Percentiles rank a stretch among this genome's conserved stretches.
Evolutionary conservation across 2,797 vertebrate genomes (phyloP).

Genomic region (Siniperca scherzeri): DNA sequence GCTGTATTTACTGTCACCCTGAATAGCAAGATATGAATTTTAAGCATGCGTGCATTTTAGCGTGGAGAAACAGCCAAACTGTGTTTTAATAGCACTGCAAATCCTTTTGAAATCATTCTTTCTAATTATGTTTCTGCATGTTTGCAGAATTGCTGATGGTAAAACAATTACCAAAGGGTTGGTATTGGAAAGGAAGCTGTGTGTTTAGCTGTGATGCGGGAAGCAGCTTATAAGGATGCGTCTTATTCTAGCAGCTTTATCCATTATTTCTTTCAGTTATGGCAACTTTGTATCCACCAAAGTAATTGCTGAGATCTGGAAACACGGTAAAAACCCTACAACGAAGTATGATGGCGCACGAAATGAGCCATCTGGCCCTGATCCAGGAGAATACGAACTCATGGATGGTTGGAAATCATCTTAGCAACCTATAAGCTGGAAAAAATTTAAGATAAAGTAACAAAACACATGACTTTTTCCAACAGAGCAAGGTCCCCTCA

Average conservation of each 20-base stretch:
- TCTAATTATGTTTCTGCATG: slow-evolving; percentile 42
- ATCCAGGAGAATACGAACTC: background rate
- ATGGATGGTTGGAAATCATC: background rate
- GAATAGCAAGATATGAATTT: slow-evolving; percentile 35
- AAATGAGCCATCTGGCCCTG: background rate
- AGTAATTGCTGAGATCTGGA: background rate
- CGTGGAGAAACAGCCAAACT: background rate
- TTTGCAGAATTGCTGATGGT: slow-evolving; percentile 38
- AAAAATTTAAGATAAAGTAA: background rate
- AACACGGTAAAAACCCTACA: background rate
- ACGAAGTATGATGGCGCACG: background rate
- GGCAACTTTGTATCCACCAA: background rate
- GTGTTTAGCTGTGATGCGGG: background rate
- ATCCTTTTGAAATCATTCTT: slow-evolving; percentile 31
- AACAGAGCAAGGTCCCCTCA: background rate
- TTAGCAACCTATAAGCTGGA: background rate
- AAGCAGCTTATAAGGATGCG: background rate
- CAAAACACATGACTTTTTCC: background rate
- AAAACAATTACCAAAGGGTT: slow-evolving; percentile 24
- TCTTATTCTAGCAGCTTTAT: background rate
- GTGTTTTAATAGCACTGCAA: slow-evolving; percentile 26
- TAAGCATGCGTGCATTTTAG: slow-evolving; percentile 13
- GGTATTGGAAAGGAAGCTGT: slow-evolving; percentile 6
- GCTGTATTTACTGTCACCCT: slow-evolving; percentile 28
- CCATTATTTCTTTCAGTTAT: background rate